Evolutionary conservation across 2,113 vertebrate genomes (phyloP).

Genomic region (Nibea coibor): DNA sequence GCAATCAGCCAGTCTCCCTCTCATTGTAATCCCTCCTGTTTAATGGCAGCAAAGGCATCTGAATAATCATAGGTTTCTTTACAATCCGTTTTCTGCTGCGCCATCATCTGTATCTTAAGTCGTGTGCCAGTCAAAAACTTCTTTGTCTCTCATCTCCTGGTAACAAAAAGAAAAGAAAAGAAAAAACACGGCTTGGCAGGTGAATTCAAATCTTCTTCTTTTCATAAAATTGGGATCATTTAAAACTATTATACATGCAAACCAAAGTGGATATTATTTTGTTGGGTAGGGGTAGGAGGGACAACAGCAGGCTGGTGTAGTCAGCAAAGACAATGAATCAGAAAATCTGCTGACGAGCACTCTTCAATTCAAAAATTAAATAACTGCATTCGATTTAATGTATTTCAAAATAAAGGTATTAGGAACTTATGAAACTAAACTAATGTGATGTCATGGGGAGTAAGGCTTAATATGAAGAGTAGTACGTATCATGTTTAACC

Average conservation of each 20-base stretch:
- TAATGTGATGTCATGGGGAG: not conserved
- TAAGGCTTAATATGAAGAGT: not conserved
- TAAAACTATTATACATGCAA: conserved; percentile 6
- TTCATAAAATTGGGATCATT: conserved; percentile 2
- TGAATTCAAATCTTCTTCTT: not conserved
- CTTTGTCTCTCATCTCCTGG: conserved; percentile 48
- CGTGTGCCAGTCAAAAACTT: conserved; percentile 49
- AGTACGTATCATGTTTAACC: not conserved
- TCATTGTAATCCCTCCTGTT: conserved; percentile 57
- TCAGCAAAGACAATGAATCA: not conserved
- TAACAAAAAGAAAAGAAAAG: conserved; percentile 36
- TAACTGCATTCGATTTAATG: conserved; percentile 6
- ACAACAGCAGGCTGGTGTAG: not conserved
- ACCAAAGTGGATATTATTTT: not conserved
- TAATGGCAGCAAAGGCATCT: conserved; percentile 59
- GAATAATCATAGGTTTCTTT: conserved; percentile 72
- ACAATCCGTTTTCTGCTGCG: conserved; percentile 50
- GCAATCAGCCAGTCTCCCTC: conserved; percentile 39
- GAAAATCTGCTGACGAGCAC: not conserved
- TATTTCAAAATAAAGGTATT: not conserved
- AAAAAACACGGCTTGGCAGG: not conserved
- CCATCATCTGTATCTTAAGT: conserved; percentile 51
- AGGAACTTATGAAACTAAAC: not conserved
- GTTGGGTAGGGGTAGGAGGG: not conserved
- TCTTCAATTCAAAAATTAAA: not conserved